Percentiles rank a stretch among this genome's conserved stretches.
phyloP scores from a whole-genome alignment of 2,888 invertebrate genomes.

The Catocala sponsa region DNA sequence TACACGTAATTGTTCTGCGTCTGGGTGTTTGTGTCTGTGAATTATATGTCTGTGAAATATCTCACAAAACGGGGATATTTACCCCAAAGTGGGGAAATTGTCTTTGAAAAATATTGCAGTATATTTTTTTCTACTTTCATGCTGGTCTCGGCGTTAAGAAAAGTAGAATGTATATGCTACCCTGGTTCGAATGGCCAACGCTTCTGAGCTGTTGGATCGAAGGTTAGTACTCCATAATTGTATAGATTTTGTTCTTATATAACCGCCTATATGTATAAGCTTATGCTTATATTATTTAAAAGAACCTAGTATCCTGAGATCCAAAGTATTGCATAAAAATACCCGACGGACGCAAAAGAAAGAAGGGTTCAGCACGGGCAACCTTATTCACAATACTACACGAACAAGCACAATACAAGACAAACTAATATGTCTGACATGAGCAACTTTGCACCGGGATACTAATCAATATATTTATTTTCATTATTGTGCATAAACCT shows the following conservation, averaged over 20 bases:
- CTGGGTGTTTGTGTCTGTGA: background rate
- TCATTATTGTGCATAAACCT: conserved; percentile 6
- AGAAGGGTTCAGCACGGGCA: background rate
- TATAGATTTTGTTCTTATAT: conserved; percentile 8
- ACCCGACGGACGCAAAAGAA: background rate
- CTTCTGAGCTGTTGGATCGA: conserved; percentile 26
- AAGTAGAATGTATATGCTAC: conserved; percentile 32
- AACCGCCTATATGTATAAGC: conserved; percentile 14
- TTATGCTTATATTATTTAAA: conserved; percentile 20
- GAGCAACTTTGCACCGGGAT: conserved; percentile 16
- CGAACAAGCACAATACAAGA: background rate
- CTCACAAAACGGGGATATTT: background rate
- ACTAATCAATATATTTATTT: conserved; percentile 1
- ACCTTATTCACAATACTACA: background rate
- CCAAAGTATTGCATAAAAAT: conserved; percentile 7
- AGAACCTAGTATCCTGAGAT: conserved; percentile 13
- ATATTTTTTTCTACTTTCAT: conserved; percentile 31
- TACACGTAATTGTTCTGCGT: background rate
- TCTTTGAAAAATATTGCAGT: conserved; percentile 16
- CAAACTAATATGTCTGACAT: background rate
- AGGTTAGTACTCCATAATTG: conserved; percentile 22
- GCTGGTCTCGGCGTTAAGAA: conserved; percentile 26
- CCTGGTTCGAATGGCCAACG: conserved; percentile 30
- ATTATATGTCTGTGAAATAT: background rate
- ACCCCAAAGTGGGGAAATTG: background rate